phyloP scores from a whole-genome alignment of 2,113 vertebrate genomes.

The Vimba vimba region DNA sequence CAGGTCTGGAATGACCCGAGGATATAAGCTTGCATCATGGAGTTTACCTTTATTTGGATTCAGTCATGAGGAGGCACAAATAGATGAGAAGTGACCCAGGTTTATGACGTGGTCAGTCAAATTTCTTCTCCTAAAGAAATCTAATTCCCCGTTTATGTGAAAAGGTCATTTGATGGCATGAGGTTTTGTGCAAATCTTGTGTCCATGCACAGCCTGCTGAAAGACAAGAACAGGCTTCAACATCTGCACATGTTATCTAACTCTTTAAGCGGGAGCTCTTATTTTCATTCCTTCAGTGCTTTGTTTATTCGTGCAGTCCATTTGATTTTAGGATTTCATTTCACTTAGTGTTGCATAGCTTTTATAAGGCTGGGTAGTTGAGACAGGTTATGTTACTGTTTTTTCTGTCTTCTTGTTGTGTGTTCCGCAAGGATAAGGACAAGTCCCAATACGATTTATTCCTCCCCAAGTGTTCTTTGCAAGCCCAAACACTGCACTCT shows the following conservation, averaged over 20 bases:
- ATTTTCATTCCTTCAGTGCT: background rate
- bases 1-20: background rate
- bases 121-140: background rate
- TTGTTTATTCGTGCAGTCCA: background rate
- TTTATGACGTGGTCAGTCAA: background rate
- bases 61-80: background rate
- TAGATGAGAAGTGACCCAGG: background rate
- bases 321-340: background rate
- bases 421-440: background rate
- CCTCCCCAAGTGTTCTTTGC: background rate
- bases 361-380: background rate
- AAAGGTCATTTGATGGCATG: background rate
- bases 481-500: background rate
- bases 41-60: background rate
- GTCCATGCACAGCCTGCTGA: background rate
- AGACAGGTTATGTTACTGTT: background rate
- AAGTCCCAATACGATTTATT: background rate
- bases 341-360: background rate
- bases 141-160: background rate
- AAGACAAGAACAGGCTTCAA: conserved; percentile 14
- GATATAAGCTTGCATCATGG: too few relatives aligned
- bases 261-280: background rate
- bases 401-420: background rate
- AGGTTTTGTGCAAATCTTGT: conserved; percentile 18
- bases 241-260: conserved; percentile 7